phyloP scores from a whole-genome alignment of 2,113 vertebrate species.

The Galemys pyrenaicus region DNA sequence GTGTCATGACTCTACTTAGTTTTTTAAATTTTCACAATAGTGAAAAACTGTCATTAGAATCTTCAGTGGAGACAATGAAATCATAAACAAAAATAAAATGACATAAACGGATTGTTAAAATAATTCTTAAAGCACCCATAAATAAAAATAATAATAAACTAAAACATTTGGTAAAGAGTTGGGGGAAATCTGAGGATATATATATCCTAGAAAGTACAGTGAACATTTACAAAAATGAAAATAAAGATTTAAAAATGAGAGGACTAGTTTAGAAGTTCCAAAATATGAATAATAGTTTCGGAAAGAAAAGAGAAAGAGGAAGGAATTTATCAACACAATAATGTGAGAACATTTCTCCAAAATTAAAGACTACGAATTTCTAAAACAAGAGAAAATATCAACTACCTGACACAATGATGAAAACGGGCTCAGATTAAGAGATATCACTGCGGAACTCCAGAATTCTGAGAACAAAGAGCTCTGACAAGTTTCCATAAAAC shows the following conservation, averaged over 20 bases:
- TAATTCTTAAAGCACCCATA: not conserved
- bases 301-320: conserved; percentile 19
- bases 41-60: not conserved
- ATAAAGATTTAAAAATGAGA: not conserved
- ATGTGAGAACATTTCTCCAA: not conserved
- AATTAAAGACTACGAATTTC: not conserved
- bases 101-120: not conserved
- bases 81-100: not conserved
- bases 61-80: not conserved
- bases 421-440: not conserved
- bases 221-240: not conserved
- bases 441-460: not conserved
- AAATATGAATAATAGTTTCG: not conserved
- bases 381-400: not conserved
- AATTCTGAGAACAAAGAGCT: not conserved
- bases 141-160: not conserved
- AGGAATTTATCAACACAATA: not conserved
- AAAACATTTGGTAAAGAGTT: not conserved
- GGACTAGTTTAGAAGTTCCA: not conserved
- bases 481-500: not conserved
- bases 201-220: not conserved
- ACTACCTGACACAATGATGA: not conserved
- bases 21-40: not conserved
- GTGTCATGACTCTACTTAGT: not conserved
- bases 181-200: not conserved